Conservation (phyloP, 2,113 vertebrate species). For the Malurus elegans region DNA sequence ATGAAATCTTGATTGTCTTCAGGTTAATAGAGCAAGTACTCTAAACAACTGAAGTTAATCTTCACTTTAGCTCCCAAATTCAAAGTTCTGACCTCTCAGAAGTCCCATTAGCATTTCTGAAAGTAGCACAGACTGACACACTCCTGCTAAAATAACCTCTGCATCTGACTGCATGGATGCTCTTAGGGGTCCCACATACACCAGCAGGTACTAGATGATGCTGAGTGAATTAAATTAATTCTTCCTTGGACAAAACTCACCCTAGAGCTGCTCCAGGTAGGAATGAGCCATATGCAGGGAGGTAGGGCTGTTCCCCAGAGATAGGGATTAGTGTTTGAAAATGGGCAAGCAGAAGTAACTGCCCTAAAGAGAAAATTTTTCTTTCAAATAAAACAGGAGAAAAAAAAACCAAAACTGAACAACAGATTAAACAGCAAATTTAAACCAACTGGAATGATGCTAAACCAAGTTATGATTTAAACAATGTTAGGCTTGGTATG, state of each 20-base stretch:
- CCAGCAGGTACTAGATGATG: fast-evolving
- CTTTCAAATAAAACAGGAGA: neutral
- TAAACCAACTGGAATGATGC: neutral
- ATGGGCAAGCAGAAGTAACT: neutral
- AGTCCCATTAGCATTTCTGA: neutral
- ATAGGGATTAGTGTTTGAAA: neutral
- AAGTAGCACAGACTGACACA: neutral
- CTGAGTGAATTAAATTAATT: neutral
- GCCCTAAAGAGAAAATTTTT: neutral
- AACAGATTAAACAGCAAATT: neutral
- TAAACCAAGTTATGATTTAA: neutral
- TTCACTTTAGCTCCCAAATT: neutral
- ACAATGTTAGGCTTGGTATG: fast-evolving
- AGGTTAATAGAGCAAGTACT: neutral
- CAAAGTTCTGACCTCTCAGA: neutral
- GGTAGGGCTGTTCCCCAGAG: neutral
- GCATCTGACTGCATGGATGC: fast-evolving
- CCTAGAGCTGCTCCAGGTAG: neutral
- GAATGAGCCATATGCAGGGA: neutral
- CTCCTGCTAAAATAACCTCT: neutral
- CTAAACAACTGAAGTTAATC: neutral
- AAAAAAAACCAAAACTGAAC: no score
- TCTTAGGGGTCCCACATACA: neutral
- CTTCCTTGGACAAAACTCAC: neutral
- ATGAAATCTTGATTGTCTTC: neutral